These are phyloP conservation scores for Haemorhous mexicanus DNA, from an alignment of 2,113 vertebrate species.

Conservation along the genomic window DNA sequence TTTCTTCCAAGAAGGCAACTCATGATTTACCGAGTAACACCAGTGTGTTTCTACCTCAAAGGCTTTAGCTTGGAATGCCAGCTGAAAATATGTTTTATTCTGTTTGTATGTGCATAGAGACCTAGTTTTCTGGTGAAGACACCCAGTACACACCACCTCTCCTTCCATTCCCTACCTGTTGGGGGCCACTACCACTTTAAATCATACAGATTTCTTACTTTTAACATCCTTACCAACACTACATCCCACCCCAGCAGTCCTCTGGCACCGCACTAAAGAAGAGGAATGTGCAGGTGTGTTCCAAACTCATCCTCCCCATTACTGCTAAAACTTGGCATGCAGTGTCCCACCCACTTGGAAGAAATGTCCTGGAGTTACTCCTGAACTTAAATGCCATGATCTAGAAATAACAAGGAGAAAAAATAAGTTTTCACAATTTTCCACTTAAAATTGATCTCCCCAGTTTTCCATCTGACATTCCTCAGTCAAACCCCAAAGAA, in stretches of 20 bases:
- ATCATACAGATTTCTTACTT: background rate
- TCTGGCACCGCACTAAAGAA: background rate
- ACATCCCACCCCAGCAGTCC: background rate
- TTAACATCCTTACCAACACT: background rate
- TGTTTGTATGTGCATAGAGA: background rate
- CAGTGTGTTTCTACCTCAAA: background rate
- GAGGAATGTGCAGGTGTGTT: background rate
- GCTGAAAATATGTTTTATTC: background rate
- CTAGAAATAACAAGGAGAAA: background rate
- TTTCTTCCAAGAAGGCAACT: slow-evolving; percentile 17
- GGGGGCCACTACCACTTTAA: background rate
- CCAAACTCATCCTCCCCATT: background rate
- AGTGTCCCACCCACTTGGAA: background rate
- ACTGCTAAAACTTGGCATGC: background rate
- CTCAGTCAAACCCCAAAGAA: background rate
- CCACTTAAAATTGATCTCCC: background rate
- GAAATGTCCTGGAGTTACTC: slow-evolving; percentile 7
- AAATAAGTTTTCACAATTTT: background rate
- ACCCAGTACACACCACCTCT: background rate
- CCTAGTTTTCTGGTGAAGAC: background rate
- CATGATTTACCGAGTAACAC: background rate
- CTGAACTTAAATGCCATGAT: background rate
- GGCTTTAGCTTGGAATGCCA: background rate
- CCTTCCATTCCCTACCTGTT: background rate
- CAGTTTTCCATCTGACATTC: background rate